Conservation (phyloP, 2,888 invertebrate genomes). For the Ormyrus nitidulus region DNA sequence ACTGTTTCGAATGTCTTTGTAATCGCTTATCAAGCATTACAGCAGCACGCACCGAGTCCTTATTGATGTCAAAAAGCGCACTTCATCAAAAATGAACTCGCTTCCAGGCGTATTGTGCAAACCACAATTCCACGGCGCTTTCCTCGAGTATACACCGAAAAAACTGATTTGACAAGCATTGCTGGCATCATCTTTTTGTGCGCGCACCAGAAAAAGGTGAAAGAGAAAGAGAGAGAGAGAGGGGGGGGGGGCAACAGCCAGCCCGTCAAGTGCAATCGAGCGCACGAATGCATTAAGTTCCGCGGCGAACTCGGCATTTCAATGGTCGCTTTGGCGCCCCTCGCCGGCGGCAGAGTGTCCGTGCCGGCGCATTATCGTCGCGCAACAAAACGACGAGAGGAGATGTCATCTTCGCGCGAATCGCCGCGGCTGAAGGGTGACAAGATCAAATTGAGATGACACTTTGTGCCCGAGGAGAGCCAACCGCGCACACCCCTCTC, state of each 20-base stretch:
- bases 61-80: no score
- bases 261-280: slow-evolving; percentile 30
- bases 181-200: background rate
- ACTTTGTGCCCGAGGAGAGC: slow-evolving; percentile 42
- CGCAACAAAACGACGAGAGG: slow-evolving; percentile 16
- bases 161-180: slow-evolving; percentile 21
- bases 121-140: background rate
- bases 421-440: slow-evolving; percentile 59
- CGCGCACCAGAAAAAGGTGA: no score
- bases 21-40: no score
- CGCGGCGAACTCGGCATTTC: slow-evolving; percentile 7
- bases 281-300: slow-evolving; percentile 1
- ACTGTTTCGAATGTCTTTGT: no score
- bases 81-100: no score
- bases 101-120: no score
- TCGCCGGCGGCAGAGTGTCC: slow-evolving; percentile 1
- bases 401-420: slow-evolving; percentile 66
- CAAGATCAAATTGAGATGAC: slow-evolving; percentile 62
- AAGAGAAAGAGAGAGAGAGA: no score
- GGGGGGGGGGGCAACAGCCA: background rate
- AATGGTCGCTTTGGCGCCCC: background rate
- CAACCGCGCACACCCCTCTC: slow-evolving; percentile 44
- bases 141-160: background rate
- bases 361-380: slow-evolving; percentile 39
- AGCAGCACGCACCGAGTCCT: no score